Evolutionary conservation across 2,113 vertebrate genomes (phyloP).

Genomic region (Callorhinus ursinus): DNA sequence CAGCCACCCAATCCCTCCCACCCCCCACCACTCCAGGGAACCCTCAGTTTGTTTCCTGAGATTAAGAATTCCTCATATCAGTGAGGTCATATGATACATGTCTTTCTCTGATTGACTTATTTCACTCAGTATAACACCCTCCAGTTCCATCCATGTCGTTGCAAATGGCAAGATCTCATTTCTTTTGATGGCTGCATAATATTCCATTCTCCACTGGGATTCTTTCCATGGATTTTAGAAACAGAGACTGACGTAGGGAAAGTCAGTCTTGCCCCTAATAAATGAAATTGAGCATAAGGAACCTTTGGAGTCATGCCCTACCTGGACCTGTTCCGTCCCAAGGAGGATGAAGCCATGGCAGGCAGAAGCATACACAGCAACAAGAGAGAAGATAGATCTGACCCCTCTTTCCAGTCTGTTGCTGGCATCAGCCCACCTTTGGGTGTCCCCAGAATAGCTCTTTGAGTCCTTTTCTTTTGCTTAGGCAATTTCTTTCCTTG

Average conservation of each 20-base stretch:
- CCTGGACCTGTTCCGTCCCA: neutral
- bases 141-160: too few species aligned
- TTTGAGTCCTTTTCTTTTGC: neutral
- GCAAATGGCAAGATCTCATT: too few species aligned
- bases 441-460: neutral
- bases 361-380: neutral
- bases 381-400: neutral
- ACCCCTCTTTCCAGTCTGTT: neutral
- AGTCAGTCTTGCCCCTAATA: neutral
- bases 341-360: neutral
- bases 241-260: neutral
- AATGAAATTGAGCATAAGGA: neutral
- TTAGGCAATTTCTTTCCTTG: slow-evolving; percentile 13
- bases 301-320: neutral
- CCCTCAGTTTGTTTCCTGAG: too few species aligned
- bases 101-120: too few species aligned
- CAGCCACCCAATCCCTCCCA: too few species aligned
- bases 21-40: too few species aligned
- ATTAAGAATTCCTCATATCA: too few species aligned
- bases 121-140: too few species aligned
- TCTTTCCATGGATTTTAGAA: neutral
- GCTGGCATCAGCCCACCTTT: neutral
- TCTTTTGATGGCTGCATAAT: too few species aligned
- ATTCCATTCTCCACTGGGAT: neutral
- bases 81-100: too few species aligned